Conservation (phyloP, 92 coral and sea anemone species). For the Actinostola sp. region DNA sequence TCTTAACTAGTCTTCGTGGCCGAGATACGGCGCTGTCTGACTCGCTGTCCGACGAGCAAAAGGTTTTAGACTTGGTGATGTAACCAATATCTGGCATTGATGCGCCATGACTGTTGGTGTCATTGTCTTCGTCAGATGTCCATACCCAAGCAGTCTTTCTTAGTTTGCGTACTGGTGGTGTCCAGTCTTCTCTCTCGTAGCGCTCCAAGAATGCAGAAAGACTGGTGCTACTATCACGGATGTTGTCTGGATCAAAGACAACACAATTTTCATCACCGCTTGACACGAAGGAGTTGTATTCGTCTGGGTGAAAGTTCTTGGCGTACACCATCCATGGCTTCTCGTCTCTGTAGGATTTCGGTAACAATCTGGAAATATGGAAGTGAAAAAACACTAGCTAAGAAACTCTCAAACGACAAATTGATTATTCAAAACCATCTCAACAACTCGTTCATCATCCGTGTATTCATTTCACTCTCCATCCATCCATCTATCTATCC, state of each 20-base stretch:
- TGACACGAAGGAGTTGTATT: not conserved
- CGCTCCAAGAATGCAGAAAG: slow-evolving; percentile 3
- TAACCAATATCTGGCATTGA: slow-evolving; percentile 1
- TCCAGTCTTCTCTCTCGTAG: slow-evolving; percentile 6
- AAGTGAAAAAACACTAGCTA: not conserved
- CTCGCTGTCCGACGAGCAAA: not conserved
- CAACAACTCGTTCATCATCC: not conserved
- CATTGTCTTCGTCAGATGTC: slow-evolving; percentile 1
- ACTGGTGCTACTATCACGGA: slow-evolving; percentile 2
- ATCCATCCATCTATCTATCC: too few species aligned
- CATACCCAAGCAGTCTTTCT: slow-evolving; percentile 1
- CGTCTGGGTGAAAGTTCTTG: not conserved
- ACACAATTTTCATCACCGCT: not conserved
- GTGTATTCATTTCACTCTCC: too few species aligned
- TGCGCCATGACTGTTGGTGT: not conserved
- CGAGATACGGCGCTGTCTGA: not conserved
- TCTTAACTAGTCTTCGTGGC: not conserved
- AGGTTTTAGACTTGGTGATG: not conserved
- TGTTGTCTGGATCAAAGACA: slow-evolving; percentile 5
- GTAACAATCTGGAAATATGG: not conserved
- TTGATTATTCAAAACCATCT: not conserved
- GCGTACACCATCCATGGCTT: not conserved
- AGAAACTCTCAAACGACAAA: not conserved
- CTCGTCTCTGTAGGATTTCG: not conserved
- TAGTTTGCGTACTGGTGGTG: not conserved